A percentile compares a stretch with the other conserved stretches of the same genome.
These are phyloP conservation scores for Bombylius major DNA, from an alignment of 2,888 invertebrate species.

Conservation along the genomic window DNA sequence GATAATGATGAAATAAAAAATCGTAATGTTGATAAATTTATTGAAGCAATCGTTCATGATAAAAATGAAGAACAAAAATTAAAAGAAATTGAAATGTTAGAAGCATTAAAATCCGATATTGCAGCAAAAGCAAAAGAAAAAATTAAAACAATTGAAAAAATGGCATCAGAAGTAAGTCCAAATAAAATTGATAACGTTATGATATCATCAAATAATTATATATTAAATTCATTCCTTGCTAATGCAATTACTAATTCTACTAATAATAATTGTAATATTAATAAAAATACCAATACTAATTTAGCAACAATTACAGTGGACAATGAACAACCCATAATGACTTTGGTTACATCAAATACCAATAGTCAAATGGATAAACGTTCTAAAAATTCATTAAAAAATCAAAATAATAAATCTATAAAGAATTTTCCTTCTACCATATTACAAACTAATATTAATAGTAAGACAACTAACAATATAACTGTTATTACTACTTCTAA, in stretches of 20 bases:
- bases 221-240: slow-evolving; percentile 35
- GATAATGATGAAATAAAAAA: slow-evolving; percentile 12
- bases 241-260: slow-evolving; percentile 17
- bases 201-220: slow-evolving; percentile 20
- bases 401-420: not conserved
- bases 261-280: not conserved
- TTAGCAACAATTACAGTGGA: not conserved
- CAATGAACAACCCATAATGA: slow-evolving; percentile 1
- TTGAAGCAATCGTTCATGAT: slow-evolving; percentile 41
- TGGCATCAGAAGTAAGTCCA: slow-evolving; percentile 23
- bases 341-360: not conserved
- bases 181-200: slow-evolving; percentile 14
- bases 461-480: no score
- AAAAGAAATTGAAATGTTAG: slow-evolving; percentile 54
- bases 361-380: slow-evolving; percentile 24
- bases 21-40: slow-evolving; percentile 37
- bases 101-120: slow-evolving; percentile 49
- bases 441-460: not conserved
- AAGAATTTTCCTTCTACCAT: not conserved
- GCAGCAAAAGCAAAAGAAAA: slow-evolving; percentile 60
- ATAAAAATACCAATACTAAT: not conserved
- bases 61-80: slow-evolving; percentile 48
- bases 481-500: not conserved
- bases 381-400: slow-evolving; percentile 20
- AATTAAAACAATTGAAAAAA: slow-evolving; percentile 42